Evolutionary conservation across 2,888 invertebrate genomes (phyloP).

Genomic region (Sphaerophoria rueppellii): DNA sequence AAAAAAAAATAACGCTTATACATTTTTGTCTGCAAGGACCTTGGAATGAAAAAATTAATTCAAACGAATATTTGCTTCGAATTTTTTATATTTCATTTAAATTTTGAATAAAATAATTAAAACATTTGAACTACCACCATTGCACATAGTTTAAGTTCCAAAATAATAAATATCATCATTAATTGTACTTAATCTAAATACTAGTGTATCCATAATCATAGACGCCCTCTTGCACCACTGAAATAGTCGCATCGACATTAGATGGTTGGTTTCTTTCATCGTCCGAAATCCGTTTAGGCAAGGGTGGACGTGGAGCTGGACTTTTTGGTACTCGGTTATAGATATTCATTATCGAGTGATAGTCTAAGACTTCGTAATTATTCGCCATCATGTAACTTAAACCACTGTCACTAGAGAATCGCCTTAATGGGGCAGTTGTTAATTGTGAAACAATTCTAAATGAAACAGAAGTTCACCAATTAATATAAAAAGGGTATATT

Average conservation of each 20-base stretch:
- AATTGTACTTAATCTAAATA: background rate
- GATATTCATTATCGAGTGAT: slow-evolving; percentile 47
- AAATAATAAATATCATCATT: too few relatives aligned
- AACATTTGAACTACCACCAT: too few relatives aligned
- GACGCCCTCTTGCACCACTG: background rate
- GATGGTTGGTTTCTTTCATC: background rate
- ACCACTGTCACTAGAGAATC: slow-evolving; percentile 52
- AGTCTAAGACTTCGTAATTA: slow-evolving; percentile 60
- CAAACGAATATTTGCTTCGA: too few relatives aligned
- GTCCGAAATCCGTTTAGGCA: slow-evolving; percentile 34
- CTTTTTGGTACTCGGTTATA: slow-evolving; percentile 53
- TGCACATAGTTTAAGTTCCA: too few relatives aligned
- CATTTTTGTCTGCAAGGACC: too few relatives aligned
- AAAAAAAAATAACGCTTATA: too few relatives aligned
- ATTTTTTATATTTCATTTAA: too few relatives aligned
- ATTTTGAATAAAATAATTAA: too few relatives aligned
- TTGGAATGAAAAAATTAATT: too few relatives aligned
- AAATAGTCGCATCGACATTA: background rate
- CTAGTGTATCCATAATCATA: slow-evolving; percentile 47
- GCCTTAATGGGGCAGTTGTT: slow-evolving; percentile 21
- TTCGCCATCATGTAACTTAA: slow-evolving; percentile 64
- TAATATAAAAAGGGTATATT: background rate
- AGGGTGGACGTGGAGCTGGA: slow-evolving; percentile 62
- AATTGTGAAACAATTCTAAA: slow-evolving; percentile 28
- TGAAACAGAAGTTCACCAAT: background rate